These are phyloP conservation scores for Cydia splendana DNA, from an alignment of 1,140 invertebrate genomes.

Conservation along the genomic window DNA sequence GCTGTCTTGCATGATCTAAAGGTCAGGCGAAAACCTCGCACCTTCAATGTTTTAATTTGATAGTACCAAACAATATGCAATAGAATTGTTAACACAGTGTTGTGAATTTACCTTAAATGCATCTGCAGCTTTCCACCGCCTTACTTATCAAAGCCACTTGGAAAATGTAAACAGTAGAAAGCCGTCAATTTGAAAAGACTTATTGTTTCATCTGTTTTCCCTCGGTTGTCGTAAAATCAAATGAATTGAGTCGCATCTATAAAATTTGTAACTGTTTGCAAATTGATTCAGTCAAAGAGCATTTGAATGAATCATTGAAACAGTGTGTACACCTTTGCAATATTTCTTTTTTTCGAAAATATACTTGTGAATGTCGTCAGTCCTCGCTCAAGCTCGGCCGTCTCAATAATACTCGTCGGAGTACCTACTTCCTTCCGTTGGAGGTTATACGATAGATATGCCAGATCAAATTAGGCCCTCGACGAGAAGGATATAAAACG, in stretches of 20 bases:
- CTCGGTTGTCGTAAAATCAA: neutral
- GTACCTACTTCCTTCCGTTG: no score
- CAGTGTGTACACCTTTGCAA: neutral
- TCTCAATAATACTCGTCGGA: no score
- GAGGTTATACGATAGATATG: neutral
- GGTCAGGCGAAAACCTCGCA: no score
- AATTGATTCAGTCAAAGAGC: neutral
- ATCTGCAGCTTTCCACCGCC: neutral
- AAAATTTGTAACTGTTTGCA: neutral
- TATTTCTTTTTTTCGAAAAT: no score
- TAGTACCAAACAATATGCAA: neutral
- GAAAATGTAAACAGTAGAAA: slow-evolving; percentile 3
- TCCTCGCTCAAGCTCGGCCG: no score
- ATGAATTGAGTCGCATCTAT: neutral
- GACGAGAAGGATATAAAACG: neutral
- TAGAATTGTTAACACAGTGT: neutral
- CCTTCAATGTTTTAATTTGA: no score
- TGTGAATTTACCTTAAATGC: slow-evolving; percentile 11
- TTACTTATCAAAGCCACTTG: neutral
- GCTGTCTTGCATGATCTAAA: neutral
- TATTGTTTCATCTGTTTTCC: neutral
- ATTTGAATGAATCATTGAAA: neutral
- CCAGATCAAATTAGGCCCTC: neutral
- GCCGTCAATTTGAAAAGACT: neutral
- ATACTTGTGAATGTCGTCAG: no score